Base-by-base conservation (phyloP, 2,888 invertebrate species). In the Andrena trimmerana region DNA sequence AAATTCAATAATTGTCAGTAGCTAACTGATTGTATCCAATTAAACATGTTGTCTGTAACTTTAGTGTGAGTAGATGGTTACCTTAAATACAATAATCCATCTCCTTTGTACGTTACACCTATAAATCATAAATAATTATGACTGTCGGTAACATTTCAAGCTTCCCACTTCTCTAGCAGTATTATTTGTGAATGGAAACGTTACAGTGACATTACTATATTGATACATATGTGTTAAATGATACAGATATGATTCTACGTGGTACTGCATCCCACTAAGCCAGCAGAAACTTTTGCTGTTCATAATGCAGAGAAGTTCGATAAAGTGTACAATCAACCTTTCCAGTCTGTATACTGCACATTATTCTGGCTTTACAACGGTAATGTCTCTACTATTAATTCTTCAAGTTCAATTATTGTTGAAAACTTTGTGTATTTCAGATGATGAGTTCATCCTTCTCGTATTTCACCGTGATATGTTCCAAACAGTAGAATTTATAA, bases 241-340 rank as follows among this genome's bases (percentile, higher is more conserved):
- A 69, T 66, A 33, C 29, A 83, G 83, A 60, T 83, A 74, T 60
- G 42, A 83, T 8, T 60, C 74, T 5, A 27, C 31, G 3, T 83
- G 83, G 83, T 60, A 83, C 48, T 0, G 6, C 2, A 54, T 33
- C 2, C 67, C 83, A 6, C 16, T 63, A 31, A 73, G 31, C 0
- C n/a, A 59, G n/a, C 83, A 77, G 29, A 83, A 83, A 70, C 52
- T 81, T 1, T 20, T 83, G 20, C 65, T 82, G 31, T 70, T 82
- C 27, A 42, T 83, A 24, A n/a, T 78, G 57, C 33, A 42, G 5
- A 48, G 16, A 6, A 65, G 33, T 1, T 8, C 60, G 1, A 1
- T 16, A 1, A 54, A 29, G 1, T 54, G 4, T 31, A 3, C 2
- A 13, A 10, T 69, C 2, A 2, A 33, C 1, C 16, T 60, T 7